Evolutionary conservation across 2,113 vertebrate species (phyloP).

Genomic region (Ameiurus melas): DNA sequence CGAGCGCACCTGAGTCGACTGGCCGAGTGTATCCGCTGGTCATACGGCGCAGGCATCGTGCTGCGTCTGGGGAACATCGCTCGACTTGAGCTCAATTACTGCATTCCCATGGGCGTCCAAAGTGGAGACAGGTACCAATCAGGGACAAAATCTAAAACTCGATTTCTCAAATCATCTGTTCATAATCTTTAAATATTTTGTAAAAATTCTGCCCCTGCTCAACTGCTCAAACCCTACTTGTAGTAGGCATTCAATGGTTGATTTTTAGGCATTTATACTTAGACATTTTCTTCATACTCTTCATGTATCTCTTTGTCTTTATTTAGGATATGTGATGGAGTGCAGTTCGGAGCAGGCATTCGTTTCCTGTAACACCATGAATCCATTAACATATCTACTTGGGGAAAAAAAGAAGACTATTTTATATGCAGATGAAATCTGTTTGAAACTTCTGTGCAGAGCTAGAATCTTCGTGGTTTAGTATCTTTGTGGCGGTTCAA

Average conservation of each 20-base stretch:
- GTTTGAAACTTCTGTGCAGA: slow-evolving; percentile 19
- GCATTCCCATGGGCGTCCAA: slow-evolving; percentile 96
- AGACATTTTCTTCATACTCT: not conserved
- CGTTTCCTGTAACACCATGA: slow-evolving; percentile 81
- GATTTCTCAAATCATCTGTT: not conserved
- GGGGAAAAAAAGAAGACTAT: not conserved
- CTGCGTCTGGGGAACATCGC: slow-evolving; percentile 95
- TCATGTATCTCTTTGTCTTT: slow-evolving; percentile 9
- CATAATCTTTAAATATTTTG: not conserved
- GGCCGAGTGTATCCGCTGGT: slow-evolving; percentile 93
- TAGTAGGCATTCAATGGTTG: not conserved
- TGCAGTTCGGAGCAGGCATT: slow-evolving; percentile 97
- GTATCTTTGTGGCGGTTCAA: no score
- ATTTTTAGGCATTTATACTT: not conserved
- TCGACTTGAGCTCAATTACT: slow-evolving; percentile 94
- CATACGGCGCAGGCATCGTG: slow-evolving; percentile 88
- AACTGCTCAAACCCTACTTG: not conserved
- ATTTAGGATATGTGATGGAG: slow-evolving; percentile 88
- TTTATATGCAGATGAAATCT: slow-evolving; percentile 32
- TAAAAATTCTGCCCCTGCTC: not conserved
- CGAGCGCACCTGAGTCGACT: slow-evolving; percentile 84
- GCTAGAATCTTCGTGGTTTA: slow-evolving; percentile 8
- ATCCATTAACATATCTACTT: not conserved
- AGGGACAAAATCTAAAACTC: not conserved
- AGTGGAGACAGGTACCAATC: slow-evolving; percentile 85